These are phyloP conservation scores for Wiebesia pumilae DNA, from an alignment of 1,140 invertebrate species.

Conservation along the genomic window DNA sequence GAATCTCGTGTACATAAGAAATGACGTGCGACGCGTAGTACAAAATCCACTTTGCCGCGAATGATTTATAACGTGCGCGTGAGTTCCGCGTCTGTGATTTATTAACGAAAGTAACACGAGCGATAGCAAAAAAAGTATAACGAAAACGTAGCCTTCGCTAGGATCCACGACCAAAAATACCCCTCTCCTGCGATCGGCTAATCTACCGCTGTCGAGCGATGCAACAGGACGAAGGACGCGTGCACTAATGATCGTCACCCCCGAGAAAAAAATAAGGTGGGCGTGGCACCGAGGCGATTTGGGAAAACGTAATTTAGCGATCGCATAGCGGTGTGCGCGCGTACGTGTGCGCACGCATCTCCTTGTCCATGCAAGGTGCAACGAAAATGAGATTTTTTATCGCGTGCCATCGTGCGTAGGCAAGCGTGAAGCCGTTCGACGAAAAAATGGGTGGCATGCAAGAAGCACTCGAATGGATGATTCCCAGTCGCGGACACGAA, in stretches of 20 bases:
- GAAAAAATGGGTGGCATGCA: neutral
- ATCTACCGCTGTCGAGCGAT: too few species aligned
- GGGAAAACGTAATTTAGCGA: constrained; percentile 65
- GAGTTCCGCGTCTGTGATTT: constrained; percentile 8
- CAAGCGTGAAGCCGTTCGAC: neutral
- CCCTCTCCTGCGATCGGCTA: too few species aligned
- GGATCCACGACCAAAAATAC: constrained; percentile 13
- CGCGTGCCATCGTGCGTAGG: constrained; percentile 57
- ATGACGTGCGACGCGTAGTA: neutral
- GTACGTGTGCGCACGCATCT: constrained; percentile 29
- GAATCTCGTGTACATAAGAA: neutral
- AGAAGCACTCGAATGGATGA: neutral
- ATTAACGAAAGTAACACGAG: neutral
- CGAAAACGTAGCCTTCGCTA: neutral
- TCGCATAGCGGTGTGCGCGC: constrained; percentile 53
- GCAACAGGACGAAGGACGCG: too few species aligned
- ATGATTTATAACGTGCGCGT: neutral
- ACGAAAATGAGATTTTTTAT: constrained; percentile 71
- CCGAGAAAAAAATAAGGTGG: constrained; percentile 33
- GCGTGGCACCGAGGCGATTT: constrained; percentile 61
- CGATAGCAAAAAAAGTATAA: neutral
- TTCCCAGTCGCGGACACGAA: too few species aligned
- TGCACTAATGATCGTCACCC: neutral
- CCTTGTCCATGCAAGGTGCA: constrained; percentile 61
- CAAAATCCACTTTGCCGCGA: neutral